A percentile compares a stretch with the other conserved stretches of the same genome.
These are phyloP conservation scores for Schrankia costaestrigalis DNA, from an alignment of 2,888 invertebrate genomes.

Conservation along the genomic window DNA sequence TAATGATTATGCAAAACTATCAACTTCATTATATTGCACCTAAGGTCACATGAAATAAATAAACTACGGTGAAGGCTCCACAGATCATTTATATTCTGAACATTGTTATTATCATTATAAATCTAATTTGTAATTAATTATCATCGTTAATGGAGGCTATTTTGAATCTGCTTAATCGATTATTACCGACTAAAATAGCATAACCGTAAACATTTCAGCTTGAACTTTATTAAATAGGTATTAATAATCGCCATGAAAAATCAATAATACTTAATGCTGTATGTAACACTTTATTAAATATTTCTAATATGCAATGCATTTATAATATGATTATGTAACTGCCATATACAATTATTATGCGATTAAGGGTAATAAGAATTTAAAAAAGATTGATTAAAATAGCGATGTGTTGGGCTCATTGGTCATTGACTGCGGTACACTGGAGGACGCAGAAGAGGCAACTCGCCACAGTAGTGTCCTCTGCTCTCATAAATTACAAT, in stretches of 20 bases:
- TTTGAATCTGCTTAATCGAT: constrained; percentile 27
- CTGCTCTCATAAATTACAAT: too few relatives aligned
- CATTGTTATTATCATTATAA: constrained; percentile 12
- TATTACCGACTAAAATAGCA: constrained; percentile 23
- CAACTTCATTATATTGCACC: constrained; percentile 10
- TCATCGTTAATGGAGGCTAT: constrained; percentile 17
- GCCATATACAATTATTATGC: too few relatives aligned
- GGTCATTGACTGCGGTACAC: too few relatives aligned
- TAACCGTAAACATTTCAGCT: constrained; percentile 26
- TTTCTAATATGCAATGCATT: too few relatives aligned
- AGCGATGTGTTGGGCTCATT: too few relatives aligned
- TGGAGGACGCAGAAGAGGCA: too few relatives aligned
- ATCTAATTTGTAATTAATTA: constrained; percentile 27
- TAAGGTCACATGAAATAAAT: constrained; percentile 21
- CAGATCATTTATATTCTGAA: constrained; percentile 13
- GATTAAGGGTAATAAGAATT: too few relatives aligned
- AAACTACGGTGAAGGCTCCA: constrained; percentile 20
- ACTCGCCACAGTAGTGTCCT: too few relatives aligned
- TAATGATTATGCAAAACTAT: constrained; percentile 33
- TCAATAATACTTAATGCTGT: constrained; percentile 19
- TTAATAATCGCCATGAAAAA: constrained; percentile 22
- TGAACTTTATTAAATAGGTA: constrained; percentile 29
- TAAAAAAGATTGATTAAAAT: too few relatives aligned
- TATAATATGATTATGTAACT: too few relatives aligned
- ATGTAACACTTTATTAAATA: too few relatives aligned